These are phyloP conservation scores for Xylocampa areola DNA, from an alignment of 2,888 invertebrate genomes.

Conservation along the genomic window DNA sequence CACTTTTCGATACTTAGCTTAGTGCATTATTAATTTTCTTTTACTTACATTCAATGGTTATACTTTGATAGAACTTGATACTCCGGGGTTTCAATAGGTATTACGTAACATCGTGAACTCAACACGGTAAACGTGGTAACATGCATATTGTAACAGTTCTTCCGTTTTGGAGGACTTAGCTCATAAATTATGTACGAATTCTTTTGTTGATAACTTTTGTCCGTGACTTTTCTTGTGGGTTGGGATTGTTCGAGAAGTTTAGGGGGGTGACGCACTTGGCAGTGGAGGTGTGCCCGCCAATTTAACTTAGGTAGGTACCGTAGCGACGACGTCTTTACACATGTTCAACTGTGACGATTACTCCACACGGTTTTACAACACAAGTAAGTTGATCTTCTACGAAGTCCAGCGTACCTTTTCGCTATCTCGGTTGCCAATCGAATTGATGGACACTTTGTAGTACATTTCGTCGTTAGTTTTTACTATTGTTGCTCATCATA, in stretches of 20 bases:
- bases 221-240: slow-evolving; percentile 8
- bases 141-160: slow-evolving; percentile 49
- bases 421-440: no score
- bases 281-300: not conserved
- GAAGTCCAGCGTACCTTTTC: no score
- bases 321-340: no score
- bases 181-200: slow-evolving; percentile 29
- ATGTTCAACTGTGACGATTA: no score
- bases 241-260: slow-evolving; percentile 13
- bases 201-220: slow-evolving; percentile 32
- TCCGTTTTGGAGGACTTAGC: slow-evolving; percentile 19
- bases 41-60: slow-evolving; percentile 21
- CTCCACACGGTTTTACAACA: no score
- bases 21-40: slow-evolving; percentile 47
- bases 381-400: no score
- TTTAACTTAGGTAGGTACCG: no score
- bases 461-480: no score
- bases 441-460: no score
- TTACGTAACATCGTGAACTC: slow-evolving; percentile 23
- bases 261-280: not conserved
- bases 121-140: slow-evolving; percentile 34
- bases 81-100: slow-evolving; percentile 17
- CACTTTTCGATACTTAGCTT: slow-evolving; percentile 24
- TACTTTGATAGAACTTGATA: slow-evolving; percentile 37
- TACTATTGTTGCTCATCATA: no score